Conservation (phyloP, 2,888 invertebrate genomes). For the Euspilapteryx auroguttella region DNA sequence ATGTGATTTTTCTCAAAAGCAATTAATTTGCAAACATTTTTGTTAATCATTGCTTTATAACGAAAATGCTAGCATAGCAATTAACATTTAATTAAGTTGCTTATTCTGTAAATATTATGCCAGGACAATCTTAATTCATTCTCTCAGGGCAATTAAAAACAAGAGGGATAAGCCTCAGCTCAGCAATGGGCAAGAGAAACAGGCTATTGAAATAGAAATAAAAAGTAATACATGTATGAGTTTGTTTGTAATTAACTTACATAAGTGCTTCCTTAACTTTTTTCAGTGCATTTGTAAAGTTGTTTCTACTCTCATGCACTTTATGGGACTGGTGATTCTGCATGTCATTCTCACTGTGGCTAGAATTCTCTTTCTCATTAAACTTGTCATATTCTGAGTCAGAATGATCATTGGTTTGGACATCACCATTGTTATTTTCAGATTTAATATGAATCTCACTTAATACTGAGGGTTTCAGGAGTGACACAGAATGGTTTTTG, state of each 20-base stretch:
- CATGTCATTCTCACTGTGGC: slow-evolving; percentile 28
- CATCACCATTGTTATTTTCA: slow-evolving; percentile 30
- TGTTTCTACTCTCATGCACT: slow-evolving; percentile 35
- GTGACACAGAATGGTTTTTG: slow-evolving; percentile 32
- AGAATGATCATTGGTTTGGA: slow-evolving; percentile 25
- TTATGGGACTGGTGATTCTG: slow-evolving; percentile 27
- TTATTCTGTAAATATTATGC: too few species aligned
- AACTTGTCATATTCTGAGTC: slow-evolving; percentile 34
- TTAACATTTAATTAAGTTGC: too few species aligned
- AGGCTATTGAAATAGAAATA: too few species aligned
- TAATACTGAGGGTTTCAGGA: slow-evolving; percentile 46
- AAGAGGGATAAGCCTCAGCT: too few species aligned
- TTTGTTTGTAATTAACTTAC: slow-evolving; percentile 18
- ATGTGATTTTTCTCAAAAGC: too few species aligned
- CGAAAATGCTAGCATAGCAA: too few species aligned
- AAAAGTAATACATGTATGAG: background rate
- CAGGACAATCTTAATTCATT: too few species aligned
- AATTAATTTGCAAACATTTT: too few species aligned
- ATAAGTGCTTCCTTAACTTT: slow-evolving; percentile 44
- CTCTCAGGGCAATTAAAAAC: too few species aligned
- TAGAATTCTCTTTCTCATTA: slow-evolving; percentile 39
- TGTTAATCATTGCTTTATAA: too few species aligned
- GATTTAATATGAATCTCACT: slow-evolving; percentile 46
- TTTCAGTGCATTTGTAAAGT: slow-evolving; percentile 42
- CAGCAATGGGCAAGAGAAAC: too few species aligned